phyloP scores from a whole-genome alignment of 2,113 vertebrate genomes.

The Mixornis gularis region DNA sequence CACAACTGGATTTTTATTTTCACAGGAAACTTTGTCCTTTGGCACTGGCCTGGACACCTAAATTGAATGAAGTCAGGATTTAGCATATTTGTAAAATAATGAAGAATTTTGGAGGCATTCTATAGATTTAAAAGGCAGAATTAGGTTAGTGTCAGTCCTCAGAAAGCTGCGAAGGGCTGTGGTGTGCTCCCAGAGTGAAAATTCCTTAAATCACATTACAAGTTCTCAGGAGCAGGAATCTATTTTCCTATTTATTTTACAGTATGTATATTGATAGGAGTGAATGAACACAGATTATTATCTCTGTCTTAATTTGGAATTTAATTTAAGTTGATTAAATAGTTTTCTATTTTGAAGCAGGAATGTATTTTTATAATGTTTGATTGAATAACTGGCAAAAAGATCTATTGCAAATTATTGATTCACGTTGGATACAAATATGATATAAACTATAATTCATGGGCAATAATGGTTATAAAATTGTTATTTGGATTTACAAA shows the following conservation, averaged over 20 bases:
- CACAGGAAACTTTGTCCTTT: neutral
- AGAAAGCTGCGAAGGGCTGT: neutral
- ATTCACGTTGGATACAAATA: neutral
- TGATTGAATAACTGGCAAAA: neutral
- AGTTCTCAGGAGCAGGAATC: neutral
- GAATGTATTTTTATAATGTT: neutral
- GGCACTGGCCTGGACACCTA: neutral
- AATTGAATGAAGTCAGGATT: neutral
- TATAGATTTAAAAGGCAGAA: neutral
- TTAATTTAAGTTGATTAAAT: neutral
- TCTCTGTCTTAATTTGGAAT: neutral
- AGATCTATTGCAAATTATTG: neutral
- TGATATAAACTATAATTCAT: neutral
- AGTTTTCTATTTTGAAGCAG: neutral
- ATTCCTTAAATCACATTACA: neutral
- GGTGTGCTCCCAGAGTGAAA: neutral
- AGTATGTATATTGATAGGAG: neutral
- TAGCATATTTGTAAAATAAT: neutral
- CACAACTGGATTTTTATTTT: neutral
- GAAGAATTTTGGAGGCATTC: neutral
- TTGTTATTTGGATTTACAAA: neutral
- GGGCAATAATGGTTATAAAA: neutral
- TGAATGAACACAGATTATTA: neutral
- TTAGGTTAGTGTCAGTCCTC: neutral
- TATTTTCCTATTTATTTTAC: neutral